A percentile compares a stretch with the other conserved stretches of the same genome.
Evolutionary conservation across 2,797 vertebrate genomes (phyloP).

Genomic region (Myripristis murdjan): DNA sequence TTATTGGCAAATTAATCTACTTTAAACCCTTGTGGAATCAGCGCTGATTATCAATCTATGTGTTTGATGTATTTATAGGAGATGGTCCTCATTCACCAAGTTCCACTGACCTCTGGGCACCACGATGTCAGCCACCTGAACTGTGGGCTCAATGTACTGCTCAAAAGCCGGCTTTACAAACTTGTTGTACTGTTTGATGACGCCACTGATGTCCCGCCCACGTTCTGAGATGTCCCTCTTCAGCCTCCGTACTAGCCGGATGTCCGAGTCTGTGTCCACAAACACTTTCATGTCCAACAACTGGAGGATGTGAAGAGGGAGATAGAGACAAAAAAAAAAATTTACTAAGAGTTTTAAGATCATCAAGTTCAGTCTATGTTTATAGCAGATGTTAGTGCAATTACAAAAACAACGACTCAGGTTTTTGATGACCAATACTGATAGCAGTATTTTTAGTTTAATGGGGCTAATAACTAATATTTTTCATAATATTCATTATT

Average conservation of each 20-base stretch:
- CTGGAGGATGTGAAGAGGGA: constrained; percentile 50
- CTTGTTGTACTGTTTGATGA: constrained; percentile 91
- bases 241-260: constrained; percentile 87
- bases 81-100: neutral
- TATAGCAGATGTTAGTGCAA: too few species aligned
- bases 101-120: constrained; percentile 86
- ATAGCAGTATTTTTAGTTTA: too few species aligned
- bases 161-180: constrained; percentile 91
- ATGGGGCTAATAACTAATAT: too few species aligned
- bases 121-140: constrained; percentile 90
- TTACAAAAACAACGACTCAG: too few species aligned
- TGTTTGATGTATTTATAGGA: neutral
- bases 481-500: too few species aligned
- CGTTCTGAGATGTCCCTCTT: constrained; percentile 88
- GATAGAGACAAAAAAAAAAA: neutral
- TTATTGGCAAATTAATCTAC: too few species aligned
- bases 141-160: constrained; percentile 90
- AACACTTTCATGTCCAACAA: constrained; percentile 92
- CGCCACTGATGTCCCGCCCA: constrained; percentile 86
- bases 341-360: too few species aligned
- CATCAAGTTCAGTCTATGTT: too few species aligned
- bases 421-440: too few species aligned
- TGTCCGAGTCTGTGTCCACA: constrained; percentile 90
- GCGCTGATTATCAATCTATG: neutral
- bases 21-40: neutral